Base-by-base conservation (phyloP, 2,797 vertebrate genomes). In the Silurus lanzhouensis region DNA sequence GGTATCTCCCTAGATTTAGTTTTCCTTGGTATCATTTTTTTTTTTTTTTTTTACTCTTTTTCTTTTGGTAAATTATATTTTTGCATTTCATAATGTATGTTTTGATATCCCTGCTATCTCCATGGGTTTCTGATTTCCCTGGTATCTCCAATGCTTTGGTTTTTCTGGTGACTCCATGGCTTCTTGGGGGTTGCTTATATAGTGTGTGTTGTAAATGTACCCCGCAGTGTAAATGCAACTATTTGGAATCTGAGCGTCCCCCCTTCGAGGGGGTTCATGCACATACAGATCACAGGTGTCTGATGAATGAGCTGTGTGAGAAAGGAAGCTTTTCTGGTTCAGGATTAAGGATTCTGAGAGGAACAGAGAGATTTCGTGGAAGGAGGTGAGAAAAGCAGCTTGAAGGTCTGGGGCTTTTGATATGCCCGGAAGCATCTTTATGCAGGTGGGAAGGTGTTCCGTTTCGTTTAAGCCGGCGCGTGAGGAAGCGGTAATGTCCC, bases 401-500 rank as follows among this genome's bases (percentile, higher is more conserved):
- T 31, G 64, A 77, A 66, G 74, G 57, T 46, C 66, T 52, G 52
- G 19, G 7, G 44, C 68, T 58, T 84, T 86, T 87, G 85, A 81
- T 48, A 83, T 88, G 78, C 70, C 70, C 44, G 6, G 31, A 60
- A 81, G 87, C 31, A 67, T 87, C 66, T 88, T 83, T 85, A 90
- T 88, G 89, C 92, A 89, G 87, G 81, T 88, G 84, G 87, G 89
- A 93, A 94, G 91, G 91, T 93, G 91, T 80, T 89, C 74, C 22
- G 88, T 88, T 89, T 93, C 60, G 25, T 91, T 90, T 88, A 87
- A 89, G 83, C 91, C 58, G 90, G 91, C 93, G 92, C 94, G 94
- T 96, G 95, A 93, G 91, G 87, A 94, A 94, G 91, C 91, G 91
- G 93, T 94, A 95, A 95, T 96, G 94, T 94, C 95, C 92, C 94